phyloP scores from a whole-genome alignment of 2,888 invertebrate species.

The Tanaodytes sp. region DNA sequence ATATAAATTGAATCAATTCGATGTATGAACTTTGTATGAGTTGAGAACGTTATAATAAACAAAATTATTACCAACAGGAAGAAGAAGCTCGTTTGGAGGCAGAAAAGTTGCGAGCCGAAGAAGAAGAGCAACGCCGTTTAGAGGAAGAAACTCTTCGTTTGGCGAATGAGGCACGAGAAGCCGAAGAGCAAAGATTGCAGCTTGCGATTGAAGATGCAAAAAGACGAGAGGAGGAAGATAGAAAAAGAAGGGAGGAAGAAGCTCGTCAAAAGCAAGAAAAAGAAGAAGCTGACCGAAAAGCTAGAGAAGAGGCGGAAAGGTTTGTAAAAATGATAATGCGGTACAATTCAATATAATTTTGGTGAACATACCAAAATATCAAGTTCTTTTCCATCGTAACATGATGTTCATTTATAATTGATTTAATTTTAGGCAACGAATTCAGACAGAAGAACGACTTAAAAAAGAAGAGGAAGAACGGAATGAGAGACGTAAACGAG shows the following conservation, averaged over 20 bases:
- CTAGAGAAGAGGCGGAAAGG: conserved; percentile 88
- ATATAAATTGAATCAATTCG: too few relatives aligned
- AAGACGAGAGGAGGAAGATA: conserved; percentile 85
- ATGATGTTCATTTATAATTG: too few relatives aligned
- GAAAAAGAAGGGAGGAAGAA: conserved; percentile 80
- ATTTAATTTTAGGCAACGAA: conserved; percentile 76
- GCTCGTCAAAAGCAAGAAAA: conserved; percentile 79
- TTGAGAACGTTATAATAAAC: too few relatives aligned
- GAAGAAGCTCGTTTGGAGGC: conserved; percentile 83
- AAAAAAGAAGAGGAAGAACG: conserved; percentile 92
- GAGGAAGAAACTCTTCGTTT: conserved; percentile 87
- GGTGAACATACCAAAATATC: too few relatives aligned
- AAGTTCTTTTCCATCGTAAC: too few relatives aligned
- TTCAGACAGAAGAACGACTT: conserved; percentile 87
- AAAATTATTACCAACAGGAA: conserved; percentile 72
- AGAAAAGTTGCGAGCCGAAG: conserved; percentile 83
- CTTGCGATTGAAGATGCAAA: conserved; percentile 81
- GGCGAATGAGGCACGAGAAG: conserved; percentile 84
- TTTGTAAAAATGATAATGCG: too few relatives aligned
- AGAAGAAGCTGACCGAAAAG: conserved; percentile 85
- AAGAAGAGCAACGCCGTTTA: conserved; percentile 86
- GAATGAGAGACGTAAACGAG: conserved; percentile 88
- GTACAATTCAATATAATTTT: too few relatives aligned
- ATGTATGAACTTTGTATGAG: too few relatives aligned
- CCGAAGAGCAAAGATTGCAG: conserved; percentile 89